Evolutionary conservation across 2,888 invertebrate genomes (phyloP).

Genomic region (Neoascia interrupta): DNA sequence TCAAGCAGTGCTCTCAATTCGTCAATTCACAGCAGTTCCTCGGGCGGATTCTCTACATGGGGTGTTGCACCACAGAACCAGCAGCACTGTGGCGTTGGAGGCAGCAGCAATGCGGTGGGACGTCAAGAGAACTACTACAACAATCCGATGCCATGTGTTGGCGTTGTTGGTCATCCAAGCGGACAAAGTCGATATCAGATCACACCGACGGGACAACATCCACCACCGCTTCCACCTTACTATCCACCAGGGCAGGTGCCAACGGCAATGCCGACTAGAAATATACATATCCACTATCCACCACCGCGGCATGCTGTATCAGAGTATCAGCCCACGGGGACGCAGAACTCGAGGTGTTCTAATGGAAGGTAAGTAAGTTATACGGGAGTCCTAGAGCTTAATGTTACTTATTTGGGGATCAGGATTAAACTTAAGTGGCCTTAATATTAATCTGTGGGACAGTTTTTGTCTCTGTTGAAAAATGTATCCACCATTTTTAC

Average conservation of each 20-base stretch:
- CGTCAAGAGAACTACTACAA: constrained; percentile 78
- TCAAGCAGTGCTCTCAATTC: constrained; percentile 77
- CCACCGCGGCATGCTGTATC: constrained; percentile 78
- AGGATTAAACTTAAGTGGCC: too few relatives aligned
- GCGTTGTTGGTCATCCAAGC: constrained; percentile 69
- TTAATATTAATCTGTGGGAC: too few relatives aligned
- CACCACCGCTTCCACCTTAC: constrained; percentile 78
- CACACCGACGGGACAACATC: constrained; percentile 79
- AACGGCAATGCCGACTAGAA: constrained; percentile 73
- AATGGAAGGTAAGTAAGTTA: constrained; percentile 77
- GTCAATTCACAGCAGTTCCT: constrained; percentile 79
- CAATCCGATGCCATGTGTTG: constrained; percentile 77
- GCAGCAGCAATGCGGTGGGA: constrained; percentile 58
- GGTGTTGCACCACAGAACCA: constrained; percentile 75
- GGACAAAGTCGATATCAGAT: constrained; percentile 79
- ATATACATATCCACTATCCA: constrained; percentile 79
- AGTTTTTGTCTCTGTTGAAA: too few relatives aligned
- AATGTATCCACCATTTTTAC: too few relatives aligned
- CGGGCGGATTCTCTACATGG: constrained; percentile 80
- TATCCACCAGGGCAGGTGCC: constrained; percentile 74
- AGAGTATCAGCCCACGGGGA: constrained; percentile 78
- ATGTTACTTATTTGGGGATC: too few relatives aligned
- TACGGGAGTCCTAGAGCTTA: too few relatives aligned
- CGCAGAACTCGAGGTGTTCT: constrained; percentile 76
- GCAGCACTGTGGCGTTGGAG: constrained; percentile 72